Base-by-base conservation (phyloP, 2,113 vertebrate species). In the Pipa parva region DNA sequence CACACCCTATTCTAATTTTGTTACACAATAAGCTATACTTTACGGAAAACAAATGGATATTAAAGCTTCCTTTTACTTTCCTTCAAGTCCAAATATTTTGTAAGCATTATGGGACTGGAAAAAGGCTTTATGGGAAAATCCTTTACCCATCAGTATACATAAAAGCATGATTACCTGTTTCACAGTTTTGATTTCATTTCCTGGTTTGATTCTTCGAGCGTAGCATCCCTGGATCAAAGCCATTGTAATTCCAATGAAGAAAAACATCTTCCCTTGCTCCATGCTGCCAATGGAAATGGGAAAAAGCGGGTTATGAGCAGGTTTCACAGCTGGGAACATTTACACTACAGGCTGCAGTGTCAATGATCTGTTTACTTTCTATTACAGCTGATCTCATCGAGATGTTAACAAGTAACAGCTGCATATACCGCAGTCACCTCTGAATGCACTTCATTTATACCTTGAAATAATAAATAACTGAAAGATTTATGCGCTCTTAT, bases 181-280 rank as follows among this genome's bases (percentile, higher is more conserved):
- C 69, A 95, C 88, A 18, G 89, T 86, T 64, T 63, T 78, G 73
- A 94, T 84, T 71, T 98, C 96, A 57, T 83, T 71, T 71, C 88
- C 92, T 12, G 92, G 92, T 75, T 89, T 82, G 79, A 99, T 93
- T 74, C 90, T 88, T 15, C 96, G 92, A 76, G 92, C 88, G 0
- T 95, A 99, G 59, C 93, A 83, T 17, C 96, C 96, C 81, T 99
- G 97, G 78, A 99, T 82, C 49, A 83, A 37, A 45, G 95, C 94
- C 97, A 99, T 99, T 75, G 91, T 90, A 72, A 99, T 87, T 36
- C 95, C 96, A 57, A 98, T 95, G 77, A 96, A 97, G 86, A 98
- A 95, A 71, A 95, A 97, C 97, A 99, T 99, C 87, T 97, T 95
- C 18, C 97, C 97, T 76, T 98, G 97, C 76, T 99, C 90, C 88